Conservation (phyloP, 1,140 invertebrate species). For the Drosophila novamexicana region DNA sequence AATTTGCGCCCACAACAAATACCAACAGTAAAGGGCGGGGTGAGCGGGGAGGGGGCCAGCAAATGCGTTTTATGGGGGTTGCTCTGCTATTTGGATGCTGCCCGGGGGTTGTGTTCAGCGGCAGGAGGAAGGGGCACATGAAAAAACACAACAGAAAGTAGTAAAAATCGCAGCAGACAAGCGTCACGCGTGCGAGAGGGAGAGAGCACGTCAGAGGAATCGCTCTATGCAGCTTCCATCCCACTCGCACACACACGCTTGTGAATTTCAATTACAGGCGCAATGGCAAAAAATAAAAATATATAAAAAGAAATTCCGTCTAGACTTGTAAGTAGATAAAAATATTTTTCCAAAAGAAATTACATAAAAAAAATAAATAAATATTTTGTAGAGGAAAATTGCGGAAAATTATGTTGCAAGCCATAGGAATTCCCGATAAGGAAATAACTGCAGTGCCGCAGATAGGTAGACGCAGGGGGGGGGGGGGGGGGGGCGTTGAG, state of each 20-base stretch:
- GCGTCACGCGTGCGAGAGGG: conserved; percentile 19
- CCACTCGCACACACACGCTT: conserved; percentile 21
- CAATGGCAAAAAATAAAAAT: conserved; percentile 24
- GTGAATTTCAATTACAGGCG: conserved; percentile 30
- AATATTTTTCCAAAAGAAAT: conserved; percentile 45
- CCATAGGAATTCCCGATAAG: conserved; percentile 45
- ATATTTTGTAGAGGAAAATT: conserved; percentile 39
- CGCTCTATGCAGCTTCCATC: conserved; percentile 13
- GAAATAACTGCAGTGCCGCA: conserved; percentile 20
- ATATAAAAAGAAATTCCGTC: conserved; percentile 34
- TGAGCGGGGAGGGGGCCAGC: conserved; percentile 16
- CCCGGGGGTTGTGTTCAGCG: conserved; percentile 16
- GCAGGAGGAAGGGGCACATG: conserved; percentile 13
- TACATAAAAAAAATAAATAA: conserved; percentile 16
- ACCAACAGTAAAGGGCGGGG: conserved; percentile 1
- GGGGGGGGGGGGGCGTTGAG: neutral
- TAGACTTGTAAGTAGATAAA: conserved; percentile 75
- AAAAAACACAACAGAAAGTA: conserved; percentile 71
- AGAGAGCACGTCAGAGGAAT: conserved; percentile 7
- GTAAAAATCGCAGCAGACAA: conserved; percentile 56
- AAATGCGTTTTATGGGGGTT: conserved; percentile 75
- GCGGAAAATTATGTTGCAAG: conserved; percentile 36
- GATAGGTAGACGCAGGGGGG: neutral
- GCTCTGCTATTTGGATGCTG: conserved; percentile 55
- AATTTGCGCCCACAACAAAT: conserved; percentile 61